These are phyloP conservation scores for Knipowitschia caucasica DNA, from an alignment of 2,797 vertebrate genomes.

Conservation along the genomic window DNA sequence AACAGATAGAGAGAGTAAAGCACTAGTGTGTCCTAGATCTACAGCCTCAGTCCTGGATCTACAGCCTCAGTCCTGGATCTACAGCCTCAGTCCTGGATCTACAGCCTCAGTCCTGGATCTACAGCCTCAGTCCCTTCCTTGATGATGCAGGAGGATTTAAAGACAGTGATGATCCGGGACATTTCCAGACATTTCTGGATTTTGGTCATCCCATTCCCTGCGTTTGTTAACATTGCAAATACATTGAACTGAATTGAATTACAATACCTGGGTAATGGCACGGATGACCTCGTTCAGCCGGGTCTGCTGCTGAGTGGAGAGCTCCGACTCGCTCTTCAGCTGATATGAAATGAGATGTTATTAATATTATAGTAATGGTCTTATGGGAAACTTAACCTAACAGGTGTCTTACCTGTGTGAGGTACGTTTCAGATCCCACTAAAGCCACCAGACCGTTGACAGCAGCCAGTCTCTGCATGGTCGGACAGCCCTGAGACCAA, in stretches of 20 bases:
- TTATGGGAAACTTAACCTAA: too few species aligned
- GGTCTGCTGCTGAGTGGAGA: constrained; percentile 85
- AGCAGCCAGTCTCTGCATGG: constrained; percentile 94
- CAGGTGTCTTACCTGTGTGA: constrained; percentile 80
- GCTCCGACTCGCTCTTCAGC: constrained; percentile 85
- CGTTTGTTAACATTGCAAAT: too few species aligned
- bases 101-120: too few species aligned
- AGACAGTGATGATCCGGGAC: too few species aligned
- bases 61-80: too few species aligned
- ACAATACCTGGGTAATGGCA: constrained; percentile 84
- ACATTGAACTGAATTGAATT: too few species aligned
- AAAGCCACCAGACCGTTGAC: constrained; percentile 86
- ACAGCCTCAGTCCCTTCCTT: too few species aligned
- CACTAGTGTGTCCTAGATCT: not conserved
- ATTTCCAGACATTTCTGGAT: too few species aligned
- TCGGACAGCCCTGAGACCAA: constrained; percentile 85
- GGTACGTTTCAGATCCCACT: constrained; percentile 86
- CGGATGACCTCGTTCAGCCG: constrained; percentile 89
- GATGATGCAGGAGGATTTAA: too few species aligned
- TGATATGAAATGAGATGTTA: constrained; percentile 42
- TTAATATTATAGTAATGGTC: not conserved
- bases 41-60: too few species aligned
- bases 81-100: too few species aligned
- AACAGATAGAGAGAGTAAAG: not conserved
- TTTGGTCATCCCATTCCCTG: too few species aligned